A percentile compares a stretch with the other conserved stretches of the same genome.
Evolutionary conservation across 2,888 invertebrate genomes (phyloP).

Genomic region (Lapara coniferarum): DNA sequence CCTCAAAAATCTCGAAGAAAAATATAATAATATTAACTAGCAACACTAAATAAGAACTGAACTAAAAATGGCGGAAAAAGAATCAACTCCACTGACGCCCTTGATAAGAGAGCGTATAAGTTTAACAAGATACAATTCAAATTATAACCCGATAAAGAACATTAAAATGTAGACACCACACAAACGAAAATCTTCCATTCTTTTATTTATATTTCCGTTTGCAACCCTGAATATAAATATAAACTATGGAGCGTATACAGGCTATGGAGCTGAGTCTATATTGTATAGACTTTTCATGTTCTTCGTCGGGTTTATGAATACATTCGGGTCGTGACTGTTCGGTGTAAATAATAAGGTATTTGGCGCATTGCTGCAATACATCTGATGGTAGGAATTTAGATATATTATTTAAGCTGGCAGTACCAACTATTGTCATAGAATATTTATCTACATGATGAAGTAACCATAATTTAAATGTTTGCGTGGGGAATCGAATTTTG

Average conservation of each 20-base stretch:
- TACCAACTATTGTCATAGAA: conserved; percentile 27
- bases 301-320: neutral
- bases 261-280: neutral
- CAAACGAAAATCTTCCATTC: conserved; percentile 39
- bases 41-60: neutral
- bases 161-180: conserved; percentile 15
- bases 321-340: conserved; percentile 6
- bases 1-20: neutral
- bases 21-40: conserved; percentile 3
- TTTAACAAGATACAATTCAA: conserved; percentile 6
- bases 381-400: neutral
- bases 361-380: conserved; percentile 4
- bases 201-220: neutral
- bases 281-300: neutral
- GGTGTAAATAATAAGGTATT: neutral
- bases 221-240: conserved; percentile 6
- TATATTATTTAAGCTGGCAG: conserved; percentile 27
- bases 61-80: conserved; percentile 11
- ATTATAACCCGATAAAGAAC: neutral
- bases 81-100: conserved; percentile 3
- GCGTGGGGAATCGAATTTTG: too few relatives aligned
- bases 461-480: too few relatives aligned
- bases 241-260: neutral
- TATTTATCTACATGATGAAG: too few relatives aligned
- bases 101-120: conserved; percentile 10